Base-by-base conservation (phyloP, 2,888 invertebrate species). In the Thumatha senex region DNA sequence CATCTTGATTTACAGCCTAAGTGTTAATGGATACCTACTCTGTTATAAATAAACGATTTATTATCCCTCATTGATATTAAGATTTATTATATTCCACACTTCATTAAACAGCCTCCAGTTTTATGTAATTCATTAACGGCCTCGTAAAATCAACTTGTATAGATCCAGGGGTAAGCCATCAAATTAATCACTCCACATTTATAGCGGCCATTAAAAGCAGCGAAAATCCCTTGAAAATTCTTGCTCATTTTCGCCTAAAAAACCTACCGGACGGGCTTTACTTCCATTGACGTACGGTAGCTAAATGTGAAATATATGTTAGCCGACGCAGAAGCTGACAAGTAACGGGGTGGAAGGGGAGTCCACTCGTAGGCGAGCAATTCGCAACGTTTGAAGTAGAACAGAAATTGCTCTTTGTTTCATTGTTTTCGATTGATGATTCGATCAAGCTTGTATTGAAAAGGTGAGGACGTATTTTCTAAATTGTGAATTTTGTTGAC, bases 231-330 rank as follows among this genome's bases (percentile, higher is more conserved):
- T 45, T 46, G 30, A 48, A 47, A 59, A 52, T 40, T 51, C 40
- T 50, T 50, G 51, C 45, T 52, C 46, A 47, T 60, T 64, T 63
- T 53, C 35, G 49, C 18, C 38, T 42, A 56, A 66, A 63, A 64
- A 55, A n/a, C 45, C 54, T 45, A 53, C 40, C 49, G 51, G 49
- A 52, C 18, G 14, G 58, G 65, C 65, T 67, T 62, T 68, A 48
- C 44, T 46, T 43, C 46, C 35, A 24, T 4, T 24, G 41, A 47
- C 39, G 46, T 48, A 44, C 49, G 51, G 51, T 51, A 50, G 57
- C 65, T 55, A 59, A 64, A 64, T 64, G 68, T 62, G 50, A 64
- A 64, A 67, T 57, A 61, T 67, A 61, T 66, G 56, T 58, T 57
- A 47, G 47, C 48, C 48, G 41, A 35, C 44, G 43, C 33, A 31